Percentiles rank a stretch among this genome's conserved stretches.
These are phyloP conservation scores for Epicauta chinensis DNA, from an alignment of 1,140 invertebrate species.

Conservation along the genomic window DNA sequence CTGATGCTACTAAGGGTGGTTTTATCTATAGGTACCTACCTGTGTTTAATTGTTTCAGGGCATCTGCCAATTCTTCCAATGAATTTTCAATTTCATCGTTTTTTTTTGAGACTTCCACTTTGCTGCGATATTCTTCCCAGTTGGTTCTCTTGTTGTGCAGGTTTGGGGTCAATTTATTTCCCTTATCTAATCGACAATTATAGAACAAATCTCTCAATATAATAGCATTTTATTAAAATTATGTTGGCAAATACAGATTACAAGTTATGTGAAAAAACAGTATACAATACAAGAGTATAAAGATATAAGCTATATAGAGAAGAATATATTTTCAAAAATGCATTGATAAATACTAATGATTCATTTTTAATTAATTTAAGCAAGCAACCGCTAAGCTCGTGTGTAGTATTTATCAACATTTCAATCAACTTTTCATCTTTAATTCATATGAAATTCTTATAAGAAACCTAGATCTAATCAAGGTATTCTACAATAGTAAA, in stretches of 20 bases:
- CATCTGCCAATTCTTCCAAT: too few relatives aligned
- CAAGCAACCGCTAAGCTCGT: slow-evolving; percentile 27
- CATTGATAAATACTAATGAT: slow-evolving; percentile 10
- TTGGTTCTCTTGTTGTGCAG: too few relatives aligned
- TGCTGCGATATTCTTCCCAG: too few relatives aligned
- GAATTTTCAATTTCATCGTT: too few relatives aligned
- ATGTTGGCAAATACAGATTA: slow-evolving; percentile 28
- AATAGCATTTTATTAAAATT: slow-evolving; percentile 35
- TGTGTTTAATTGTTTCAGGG: too few relatives aligned
- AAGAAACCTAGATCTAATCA: slow-evolving; percentile 8
- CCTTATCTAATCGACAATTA: too few relatives aligned
- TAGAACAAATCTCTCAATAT: background rate
- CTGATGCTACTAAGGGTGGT: too few relatives aligned
- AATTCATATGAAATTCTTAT: background rate
- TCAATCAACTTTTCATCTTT: background rate
- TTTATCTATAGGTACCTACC: too few relatives aligned
- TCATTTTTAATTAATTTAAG: slow-evolving; percentile 9
- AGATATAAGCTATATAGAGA: slow-evolving; percentile 25
- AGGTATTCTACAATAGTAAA: slow-evolving; percentile 6
- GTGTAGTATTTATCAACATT: slow-evolving; percentile 8
- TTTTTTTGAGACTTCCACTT: too few relatives aligned
- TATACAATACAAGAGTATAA: slow-evolving; percentile 35
- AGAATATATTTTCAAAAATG: slow-evolving; percentile 16
- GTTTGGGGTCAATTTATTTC: too few relatives aligned
- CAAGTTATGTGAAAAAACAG: slow-evolving; percentile 27